Conservation (phyloP, 2,888 invertebrate species). For the Tenthredo amoena region DNA sequence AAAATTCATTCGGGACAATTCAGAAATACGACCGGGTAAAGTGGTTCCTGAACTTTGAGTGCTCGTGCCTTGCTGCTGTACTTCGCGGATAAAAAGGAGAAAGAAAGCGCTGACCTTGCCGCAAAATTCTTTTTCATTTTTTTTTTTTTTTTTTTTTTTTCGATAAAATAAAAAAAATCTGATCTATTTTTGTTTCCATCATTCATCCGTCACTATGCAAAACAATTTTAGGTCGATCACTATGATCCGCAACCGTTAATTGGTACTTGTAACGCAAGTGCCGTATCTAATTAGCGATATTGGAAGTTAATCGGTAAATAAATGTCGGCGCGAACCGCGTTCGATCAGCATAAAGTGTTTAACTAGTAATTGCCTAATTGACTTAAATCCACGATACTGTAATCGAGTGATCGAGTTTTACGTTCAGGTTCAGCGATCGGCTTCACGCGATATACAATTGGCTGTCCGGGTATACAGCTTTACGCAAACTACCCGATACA, state of each 20-base stretch:
- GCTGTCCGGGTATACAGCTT: neutral
- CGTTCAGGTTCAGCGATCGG: neutral
- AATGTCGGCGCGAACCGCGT: slow-evolving; percentile 12
- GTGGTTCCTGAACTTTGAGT: neutral
- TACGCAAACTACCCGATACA: neutral
- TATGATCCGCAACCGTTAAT: neutral
- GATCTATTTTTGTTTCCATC: too few species aligned
- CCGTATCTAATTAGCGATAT: slow-evolving; percentile 39
- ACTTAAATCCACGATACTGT: slow-evolving; percentile 17
- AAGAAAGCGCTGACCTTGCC: neutral
- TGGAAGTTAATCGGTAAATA: slow-evolving; percentile 19
- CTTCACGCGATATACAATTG: neutral
- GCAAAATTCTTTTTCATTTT: neutral
- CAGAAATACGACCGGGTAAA: slow-evolving; percentile 5
- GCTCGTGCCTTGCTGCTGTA: neutral
- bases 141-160: neutral
- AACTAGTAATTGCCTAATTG: slow-evolving; percentile 38
- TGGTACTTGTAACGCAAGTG: neutral
- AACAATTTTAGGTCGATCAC: neutral
- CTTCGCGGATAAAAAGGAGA: neutral
- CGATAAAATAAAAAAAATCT: neutral
- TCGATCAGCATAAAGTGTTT: slow-evolving; percentile 8
- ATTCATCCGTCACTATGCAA: too few species aligned
- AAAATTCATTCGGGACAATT: slow-evolving; percentile 40
- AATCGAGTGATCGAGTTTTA: slow-evolving; percentile 15